A percentile compares a stretch with the other conserved stretches of the same genome.
Conservation (phyloP, 2,113 vertebrate species). For the Prunella himalayana region DNA sequence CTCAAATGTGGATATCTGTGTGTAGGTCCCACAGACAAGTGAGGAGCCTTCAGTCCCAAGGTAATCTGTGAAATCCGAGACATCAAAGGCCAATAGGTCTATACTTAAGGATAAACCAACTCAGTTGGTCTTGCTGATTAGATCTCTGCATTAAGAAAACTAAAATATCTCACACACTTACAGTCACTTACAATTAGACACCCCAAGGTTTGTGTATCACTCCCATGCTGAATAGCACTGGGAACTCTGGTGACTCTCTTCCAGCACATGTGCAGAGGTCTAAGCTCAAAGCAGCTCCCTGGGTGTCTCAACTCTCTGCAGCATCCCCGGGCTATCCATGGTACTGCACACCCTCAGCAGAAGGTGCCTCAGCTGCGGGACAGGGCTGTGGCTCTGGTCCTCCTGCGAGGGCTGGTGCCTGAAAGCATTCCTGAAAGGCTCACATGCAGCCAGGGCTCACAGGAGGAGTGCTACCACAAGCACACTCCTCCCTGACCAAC, state of each 20-base stretch:
- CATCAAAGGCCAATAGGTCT: background rate
- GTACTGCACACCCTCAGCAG: background rate
- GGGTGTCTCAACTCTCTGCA: background rate
- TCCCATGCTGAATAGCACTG: background rate
- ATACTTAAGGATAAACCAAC: background rate
- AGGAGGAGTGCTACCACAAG: background rate
- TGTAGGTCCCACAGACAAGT: background rate
- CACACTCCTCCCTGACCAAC: background rate
- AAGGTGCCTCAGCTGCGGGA: background rate
- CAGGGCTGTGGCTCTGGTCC: background rate
- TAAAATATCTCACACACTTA: background rate
- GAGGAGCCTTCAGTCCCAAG: background rate
- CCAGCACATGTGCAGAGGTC: background rate
- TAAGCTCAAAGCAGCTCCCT: background rate
- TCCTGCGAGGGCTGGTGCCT: background rate
- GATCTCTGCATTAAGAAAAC: background rate
- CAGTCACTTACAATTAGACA: background rate
- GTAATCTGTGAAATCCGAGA: background rate
- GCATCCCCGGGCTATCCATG: background rate
- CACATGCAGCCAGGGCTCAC: rapidly evolving
- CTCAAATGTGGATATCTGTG: background rate
- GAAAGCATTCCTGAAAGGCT: background rate
- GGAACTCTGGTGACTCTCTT: background rate
- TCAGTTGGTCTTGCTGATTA: background rate
- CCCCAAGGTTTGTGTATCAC: background rate